Conservation (phyloP, 1,140 invertebrate species). For the Polypedilum pembai region DNA sequence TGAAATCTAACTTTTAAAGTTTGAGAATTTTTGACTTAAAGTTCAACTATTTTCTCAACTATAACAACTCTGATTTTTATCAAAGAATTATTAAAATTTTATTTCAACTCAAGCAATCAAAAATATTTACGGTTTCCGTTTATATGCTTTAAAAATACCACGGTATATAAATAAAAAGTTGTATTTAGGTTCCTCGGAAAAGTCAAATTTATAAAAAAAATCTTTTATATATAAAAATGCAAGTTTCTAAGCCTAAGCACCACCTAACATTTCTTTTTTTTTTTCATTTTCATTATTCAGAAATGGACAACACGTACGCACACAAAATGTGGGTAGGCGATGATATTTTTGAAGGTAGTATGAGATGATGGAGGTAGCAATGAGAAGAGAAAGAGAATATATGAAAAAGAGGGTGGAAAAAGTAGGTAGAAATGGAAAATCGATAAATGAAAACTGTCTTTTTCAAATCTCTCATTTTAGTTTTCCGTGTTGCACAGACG, state of each 20-base stretch:
- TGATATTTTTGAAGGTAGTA: background rate
- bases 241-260: background rate
- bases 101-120: too few species aligned
- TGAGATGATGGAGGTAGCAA: background rate
- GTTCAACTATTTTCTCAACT: too few species aligned
- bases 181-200: too few species aligned
- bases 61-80: too few species aligned
- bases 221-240: too few species aligned
- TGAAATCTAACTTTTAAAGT: too few species aligned
- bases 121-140: too few species aligned
- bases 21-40: too few species aligned
- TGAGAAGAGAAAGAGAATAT: background rate
- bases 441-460: slow-evolving; percentile 18
- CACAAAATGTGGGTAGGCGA: slow-evolving; percentile 15
- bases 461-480: slow-evolving; percentile 18
- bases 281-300: slow-evolving; percentile 10
- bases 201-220: too few species aligned
- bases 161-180: too few species aligned
- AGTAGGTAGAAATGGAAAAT: slow-evolving; percentile 12
- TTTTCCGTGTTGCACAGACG: slow-evolving; percentile 15
- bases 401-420: background rate
- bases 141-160: too few species aligned
- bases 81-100: too few species aligned
- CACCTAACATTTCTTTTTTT: slow-evolving; percentile 17
- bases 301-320: slow-evolving; percentile 16